These are phyloP conservation scores for Salvelinus fontinalis DNA, from an alignment of 2,113 vertebrate genomes.

Conservation along the genomic window DNA sequence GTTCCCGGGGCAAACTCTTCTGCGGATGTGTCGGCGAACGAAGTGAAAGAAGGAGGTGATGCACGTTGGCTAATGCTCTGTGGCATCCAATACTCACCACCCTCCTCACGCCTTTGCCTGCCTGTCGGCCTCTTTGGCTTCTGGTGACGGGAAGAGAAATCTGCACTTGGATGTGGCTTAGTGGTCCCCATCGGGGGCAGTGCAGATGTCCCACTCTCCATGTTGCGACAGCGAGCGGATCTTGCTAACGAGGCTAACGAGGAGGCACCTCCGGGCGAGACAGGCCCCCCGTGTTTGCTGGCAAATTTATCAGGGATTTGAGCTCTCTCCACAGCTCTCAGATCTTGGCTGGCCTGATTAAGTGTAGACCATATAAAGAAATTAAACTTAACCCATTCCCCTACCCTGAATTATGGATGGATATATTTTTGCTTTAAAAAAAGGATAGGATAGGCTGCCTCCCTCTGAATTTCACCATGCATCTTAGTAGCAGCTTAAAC, in stretches of 20 bases:
- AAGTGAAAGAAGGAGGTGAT: constrained; percentile 27
- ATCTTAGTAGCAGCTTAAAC: constrained; percentile 3
- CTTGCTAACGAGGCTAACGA: constrained; percentile 49
- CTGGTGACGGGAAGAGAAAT: constrained; percentile 10
- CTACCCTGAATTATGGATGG: not conserved
- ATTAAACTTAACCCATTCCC: not conserved
- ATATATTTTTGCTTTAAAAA: not conserved
- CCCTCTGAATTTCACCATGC: not conserved
- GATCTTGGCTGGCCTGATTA: constrained; percentile 15
- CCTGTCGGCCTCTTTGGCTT: constrained; percentile 29
- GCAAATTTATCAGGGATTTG: constrained; percentile 54
- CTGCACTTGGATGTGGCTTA: constrained; percentile 41
- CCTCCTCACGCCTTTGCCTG: constrained; percentile 21
- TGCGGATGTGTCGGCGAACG: constrained; percentile 27
- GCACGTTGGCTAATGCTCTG: constrained; percentile 24
- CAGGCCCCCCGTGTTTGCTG: constrained; percentile 43
- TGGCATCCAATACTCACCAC: constrained; percentile 26
- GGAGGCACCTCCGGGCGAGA: constrained; percentile 41
- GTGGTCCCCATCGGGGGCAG: constrained; percentile 14
- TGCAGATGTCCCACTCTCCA: constrained; percentile 53
- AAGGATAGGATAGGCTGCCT: not conserved
- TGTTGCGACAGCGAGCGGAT: constrained; percentile 31
- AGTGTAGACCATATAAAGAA: not conserved
- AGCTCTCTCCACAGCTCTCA: constrained; percentile 1
- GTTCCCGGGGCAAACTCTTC: constrained; percentile 36